These are phyloP conservation scores for Sebastes baramenuke DNA, from an alignment of 2,797 vertebrate species.

Conservation along the genomic window DNA sequence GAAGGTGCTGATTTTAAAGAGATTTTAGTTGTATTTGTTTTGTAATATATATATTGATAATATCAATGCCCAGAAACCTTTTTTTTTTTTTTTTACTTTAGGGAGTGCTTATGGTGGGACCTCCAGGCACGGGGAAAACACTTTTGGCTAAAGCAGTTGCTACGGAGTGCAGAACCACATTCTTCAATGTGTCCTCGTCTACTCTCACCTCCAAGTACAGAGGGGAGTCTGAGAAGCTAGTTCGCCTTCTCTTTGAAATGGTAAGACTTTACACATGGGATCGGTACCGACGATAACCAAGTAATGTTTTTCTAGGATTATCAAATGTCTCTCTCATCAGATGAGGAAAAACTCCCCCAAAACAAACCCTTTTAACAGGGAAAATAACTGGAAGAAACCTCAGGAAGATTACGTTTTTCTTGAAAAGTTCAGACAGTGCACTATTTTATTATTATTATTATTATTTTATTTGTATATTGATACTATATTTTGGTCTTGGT, in stretches of 20 bases:
- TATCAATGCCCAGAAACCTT: background rate
- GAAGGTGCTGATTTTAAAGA: slow-evolving; percentile 84
- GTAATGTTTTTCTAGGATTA: background rate
- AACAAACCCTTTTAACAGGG: too few species aligned
- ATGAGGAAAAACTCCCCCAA: too few species aligned
- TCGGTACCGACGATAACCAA: background rate
- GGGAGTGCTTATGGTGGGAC: slow-evolving; percentile 98
- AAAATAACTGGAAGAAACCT: too few species aligned
- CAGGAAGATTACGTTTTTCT: too few species aligned
- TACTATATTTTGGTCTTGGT: background rate
- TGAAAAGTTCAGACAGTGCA: too few species aligned
- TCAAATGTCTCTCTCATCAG: too few species aligned
- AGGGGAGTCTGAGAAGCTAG: slow-evolving; percentile 98
- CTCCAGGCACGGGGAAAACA: slow-evolving; percentile 97
- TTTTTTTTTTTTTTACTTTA: slow-evolving; percentile 46
- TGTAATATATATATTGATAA: background rate
- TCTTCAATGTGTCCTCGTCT: slow-evolving; percentile 98
- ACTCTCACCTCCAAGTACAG: slow-evolving; percentile 98
- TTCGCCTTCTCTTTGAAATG: slow-evolving; percentile 98
- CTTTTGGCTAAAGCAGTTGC: slow-evolving; percentile 97
- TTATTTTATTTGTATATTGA: background rate
- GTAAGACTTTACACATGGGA: slow-evolving; percentile 73
- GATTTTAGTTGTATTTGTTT: background rate
- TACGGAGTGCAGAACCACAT: slow-evolving; percentile 98
- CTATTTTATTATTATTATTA: too few species aligned